Conservation (phyloP, 2,888 invertebrate species). For the Erebia aethiops region DNA sequence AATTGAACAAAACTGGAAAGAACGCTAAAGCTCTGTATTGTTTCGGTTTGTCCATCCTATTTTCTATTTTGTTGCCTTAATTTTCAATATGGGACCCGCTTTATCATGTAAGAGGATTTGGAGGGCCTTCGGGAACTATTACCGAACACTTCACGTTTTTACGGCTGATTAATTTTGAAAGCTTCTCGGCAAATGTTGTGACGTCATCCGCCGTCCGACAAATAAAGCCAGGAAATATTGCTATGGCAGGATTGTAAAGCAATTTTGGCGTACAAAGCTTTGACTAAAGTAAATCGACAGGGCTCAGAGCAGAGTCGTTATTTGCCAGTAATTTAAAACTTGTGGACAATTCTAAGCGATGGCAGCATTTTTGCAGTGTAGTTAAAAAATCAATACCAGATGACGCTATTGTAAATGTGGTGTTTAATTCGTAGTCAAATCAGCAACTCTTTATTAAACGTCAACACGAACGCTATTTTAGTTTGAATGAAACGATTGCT, state of each 20-base stretch:
- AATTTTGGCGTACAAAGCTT: constrained; percentile 8
- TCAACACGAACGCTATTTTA: too few species aligned
- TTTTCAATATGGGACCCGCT: constrained; percentile 31
- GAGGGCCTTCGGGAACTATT: constrained; percentile 30
- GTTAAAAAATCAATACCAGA: too few species aligned
- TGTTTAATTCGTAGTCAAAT: too few species aligned
- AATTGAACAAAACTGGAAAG: neutral
- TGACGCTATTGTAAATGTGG: too few species aligned
- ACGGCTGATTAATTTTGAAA: constrained; percentile 41
- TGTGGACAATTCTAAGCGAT: too few species aligned
- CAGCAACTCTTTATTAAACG: too few species aligned
- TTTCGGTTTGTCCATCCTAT: constrained; percentile 11
- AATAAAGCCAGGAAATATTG: constrained; percentile 16
- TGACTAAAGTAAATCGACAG: neutral
- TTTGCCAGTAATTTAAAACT: too few species aligned
- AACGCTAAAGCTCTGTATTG: neutral
- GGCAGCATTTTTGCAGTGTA: too few species aligned
- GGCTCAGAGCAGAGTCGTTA: neutral
- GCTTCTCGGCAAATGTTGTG: constrained; percentile 34
- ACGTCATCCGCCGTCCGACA: constrained; percentile 13
- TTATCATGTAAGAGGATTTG: constrained; percentile 36
- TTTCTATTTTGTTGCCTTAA: constrained; percentile 24
- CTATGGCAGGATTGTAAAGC: neutral
- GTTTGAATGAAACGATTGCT: too few species aligned
- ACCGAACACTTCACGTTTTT: constrained; percentile 37